Base-by-base conservation (phyloP, 2,888 invertebrate genomes). In the Acrobasis suavella region DNA sequence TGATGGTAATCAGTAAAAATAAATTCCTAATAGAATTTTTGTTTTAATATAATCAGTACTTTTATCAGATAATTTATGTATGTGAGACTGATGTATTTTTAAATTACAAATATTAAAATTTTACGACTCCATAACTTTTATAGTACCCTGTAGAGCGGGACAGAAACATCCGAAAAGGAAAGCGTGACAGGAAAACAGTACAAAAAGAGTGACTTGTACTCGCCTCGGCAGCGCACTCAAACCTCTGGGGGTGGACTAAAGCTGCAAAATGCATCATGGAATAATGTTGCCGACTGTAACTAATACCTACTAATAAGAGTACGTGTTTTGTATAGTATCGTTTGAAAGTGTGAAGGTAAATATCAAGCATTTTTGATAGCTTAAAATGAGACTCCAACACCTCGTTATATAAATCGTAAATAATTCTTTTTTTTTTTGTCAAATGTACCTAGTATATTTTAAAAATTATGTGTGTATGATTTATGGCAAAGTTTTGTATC, bases 161-260 rank as follows among this genome's bases (percentile, higher is more conserved):
- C 66, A 74, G 78, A 69, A 68, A 76, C 74, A 80, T 80, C 76
- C 79, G 82, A 83, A 86, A 85, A 84, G 82, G 81, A 82, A 86
- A 86, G 80, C 82, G 78, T 82, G 83, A 78, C 82, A 84, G 85
- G 83, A 86, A 86, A 87, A 82, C 78, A 75, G 79, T 74, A 81
- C 81, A 89, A 87, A 87, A 86, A 85, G 81, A 81, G 78, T 81
- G 79, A 76, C 80, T 72, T 79, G 80, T 82, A 83, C 73, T 81
- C 78, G 80, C 79, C 79, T 81, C 75, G 76, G 71, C 75, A 72
- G 66, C 63, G 71, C 67, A 72, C 72, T 74, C 74, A 75, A 76
- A 75, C 77, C 84, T 81, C 80, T 64, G 79, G 72, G 77, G 73
- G 75, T 72, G 73, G 68, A n/a, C 56, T 56, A 42, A 52, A 55